Conservation (phyloP, 2,113 vertebrate genomes). For the Redunca redunca region DNA sequence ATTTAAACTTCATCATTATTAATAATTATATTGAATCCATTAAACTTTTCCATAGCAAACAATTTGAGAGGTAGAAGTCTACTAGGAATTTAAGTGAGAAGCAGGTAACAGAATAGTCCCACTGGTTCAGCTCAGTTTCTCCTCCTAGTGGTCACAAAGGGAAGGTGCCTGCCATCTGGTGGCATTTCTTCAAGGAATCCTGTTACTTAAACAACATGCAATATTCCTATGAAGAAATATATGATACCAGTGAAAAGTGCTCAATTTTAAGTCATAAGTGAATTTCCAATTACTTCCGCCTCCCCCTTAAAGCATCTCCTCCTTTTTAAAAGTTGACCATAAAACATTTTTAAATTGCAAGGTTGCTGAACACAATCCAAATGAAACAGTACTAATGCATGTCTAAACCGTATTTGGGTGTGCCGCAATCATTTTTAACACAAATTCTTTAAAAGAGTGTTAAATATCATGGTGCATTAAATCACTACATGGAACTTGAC, state of each 20-base stretch:
- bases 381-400: neutral
- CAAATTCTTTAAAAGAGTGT: neutral
- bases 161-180: conserved; percentile 6
- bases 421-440: neutral
- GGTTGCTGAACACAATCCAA: neutral
- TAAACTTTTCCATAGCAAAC: neutral
- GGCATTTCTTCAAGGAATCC: neutral
- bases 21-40: neutral
- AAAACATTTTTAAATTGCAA: neutral
- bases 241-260: neutral
- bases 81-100: neutral
- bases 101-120: neutral
- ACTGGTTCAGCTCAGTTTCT: neutral
- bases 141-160: conserved; percentile 47
- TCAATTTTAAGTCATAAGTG: neutral
- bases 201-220: neutral
- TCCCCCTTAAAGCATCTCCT: neutral
- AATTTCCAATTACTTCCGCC: neutral
- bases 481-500: neutral
- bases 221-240: neutral
- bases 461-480: neutral
- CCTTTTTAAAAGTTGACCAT: neutral
- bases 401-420: neutral
- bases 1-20: neutral
- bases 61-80: neutral